phyloP scores from a whole-genome alignment of 2,797 vertebrate genomes.

The Lophius americanus region DNA sequence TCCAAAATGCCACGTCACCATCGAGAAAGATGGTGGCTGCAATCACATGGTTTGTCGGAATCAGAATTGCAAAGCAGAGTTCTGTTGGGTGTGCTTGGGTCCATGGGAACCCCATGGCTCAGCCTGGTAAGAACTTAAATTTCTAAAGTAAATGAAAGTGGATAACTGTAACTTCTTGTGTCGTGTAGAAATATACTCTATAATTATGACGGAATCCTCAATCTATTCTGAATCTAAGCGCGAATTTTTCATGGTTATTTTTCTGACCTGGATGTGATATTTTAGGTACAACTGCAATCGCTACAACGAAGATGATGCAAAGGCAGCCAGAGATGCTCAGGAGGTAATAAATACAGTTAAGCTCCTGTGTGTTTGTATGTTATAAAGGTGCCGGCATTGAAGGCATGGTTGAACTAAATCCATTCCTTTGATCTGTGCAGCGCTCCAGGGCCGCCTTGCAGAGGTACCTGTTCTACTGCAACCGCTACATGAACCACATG shows the following conservation, averaged over 20 bases:
- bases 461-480: constrained; percentile 99
- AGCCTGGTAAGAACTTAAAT: constrained; percentile 89
- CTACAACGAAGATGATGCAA: constrained; percentile 99
- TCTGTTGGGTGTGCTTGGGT: constrained; percentile 99
- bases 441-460: constrained; percentile 97
- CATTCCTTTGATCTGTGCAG: constrained; percentile 74
- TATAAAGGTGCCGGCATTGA: too few relatives aligned
- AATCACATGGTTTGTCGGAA: constrained; percentile 99
- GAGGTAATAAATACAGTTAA: constrained; percentile 82
- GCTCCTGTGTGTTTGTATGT: too few relatives aligned
- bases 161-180: not conserved
- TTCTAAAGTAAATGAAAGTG: not conserved
- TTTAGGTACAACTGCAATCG: constrained; percentile 99
- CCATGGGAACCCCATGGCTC: constrained; percentile 99
- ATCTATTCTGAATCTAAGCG: too few relatives aligned
- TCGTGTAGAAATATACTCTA: not conserved
- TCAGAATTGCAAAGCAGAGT: constrained; percentile 99
- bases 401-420: constrained; percentile 13
- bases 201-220: too few relatives aligned
- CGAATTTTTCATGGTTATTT: constrained; percentile 23
- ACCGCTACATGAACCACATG: constrained; percentile 99
- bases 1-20: constrained; percentile 99
- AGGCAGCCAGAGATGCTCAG: constrained; percentile 98
- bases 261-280: constrained; percentile 22
- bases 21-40: constrained; percentile 99